Conservation (phyloP, 35 echinoderm and acorn worm species). For the Diadema setosum region DNA sequence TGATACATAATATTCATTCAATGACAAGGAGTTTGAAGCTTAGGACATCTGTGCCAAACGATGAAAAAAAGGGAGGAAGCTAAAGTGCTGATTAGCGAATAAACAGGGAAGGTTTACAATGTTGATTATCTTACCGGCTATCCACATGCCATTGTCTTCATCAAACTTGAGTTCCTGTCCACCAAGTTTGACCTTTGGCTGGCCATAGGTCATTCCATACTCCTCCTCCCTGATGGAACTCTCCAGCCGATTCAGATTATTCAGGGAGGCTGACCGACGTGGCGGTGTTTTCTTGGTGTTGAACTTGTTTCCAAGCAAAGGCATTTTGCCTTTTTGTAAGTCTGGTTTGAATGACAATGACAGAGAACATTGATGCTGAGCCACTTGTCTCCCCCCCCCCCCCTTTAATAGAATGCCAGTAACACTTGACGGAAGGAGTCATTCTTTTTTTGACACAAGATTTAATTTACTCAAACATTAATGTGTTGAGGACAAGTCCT, state of each 20-base stretch:
- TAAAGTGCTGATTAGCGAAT: neutral
- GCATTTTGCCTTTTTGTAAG: too few species aligned
- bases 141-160: slow-evolving; percentile 89
- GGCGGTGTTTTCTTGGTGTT: slow-evolving; percentile 92
- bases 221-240: slow-evolving; percentile 88
- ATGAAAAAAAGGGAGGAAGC: neutral
- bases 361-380: too few species aligned
- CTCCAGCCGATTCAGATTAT: slow-evolving; percentile 87
- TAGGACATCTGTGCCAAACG: neutral
- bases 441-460: too few species aligned
- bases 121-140: slow-evolving; percentile 48
- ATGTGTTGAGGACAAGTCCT: too few species aligned
- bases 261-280: slow-evolving; percentile 73
- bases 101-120: too few species aligned
- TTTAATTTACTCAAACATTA: too few species aligned
- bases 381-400: too few species aligned
- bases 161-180: slow-evolving; percentile 96
- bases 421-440: too few species aligned
- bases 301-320: slow-evolving; percentile 89
- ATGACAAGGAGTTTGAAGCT: too few species aligned
- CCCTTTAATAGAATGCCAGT: too few species aligned
- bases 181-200: slow-evolving; percentile 68
- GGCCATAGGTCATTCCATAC: slow-evolving; percentile 82
- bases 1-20: too few species aligned
- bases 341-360: too few species aligned